Percentiles rank a stretch among this genome's conserved stretches.
phyloP scores from a whole-genome alignment of 2,888 invertebrate species.

The Phymatocera aterrima region DNA sequence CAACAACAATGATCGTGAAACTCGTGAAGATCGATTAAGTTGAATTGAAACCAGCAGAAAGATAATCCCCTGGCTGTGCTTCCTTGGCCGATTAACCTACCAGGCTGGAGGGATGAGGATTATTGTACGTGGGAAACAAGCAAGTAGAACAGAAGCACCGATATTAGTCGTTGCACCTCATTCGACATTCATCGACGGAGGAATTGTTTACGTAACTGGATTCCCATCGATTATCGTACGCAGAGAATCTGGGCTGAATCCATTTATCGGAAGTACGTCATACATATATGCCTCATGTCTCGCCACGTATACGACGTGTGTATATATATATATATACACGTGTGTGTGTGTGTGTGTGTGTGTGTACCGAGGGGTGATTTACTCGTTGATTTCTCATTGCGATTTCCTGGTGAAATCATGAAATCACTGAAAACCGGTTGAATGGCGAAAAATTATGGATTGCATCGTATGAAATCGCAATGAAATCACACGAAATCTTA shows the following conservation, averaged over 20 bases:
- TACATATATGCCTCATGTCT: no score
- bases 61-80: slow-evolving; percentile 81
- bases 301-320: not conserved
- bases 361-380: no score
- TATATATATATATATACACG: no score
- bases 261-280: slow-evolving; percentile 92
- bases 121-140: slow-evolving; percentile 86
- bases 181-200: slow-evolving; percentile 92
- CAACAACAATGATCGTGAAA: slow-evolving; percentile 3
- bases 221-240: slow-evolving; percentile 91
- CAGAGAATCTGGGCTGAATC: slow-evolving; percentile 86
- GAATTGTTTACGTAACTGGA: slow-evolving; percentile 88
- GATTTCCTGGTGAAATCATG: no score
- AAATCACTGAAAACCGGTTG: no score
- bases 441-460: no score
- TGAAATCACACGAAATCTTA: no score
- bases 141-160: slow-evolving; percentile 86
- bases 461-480: no score
- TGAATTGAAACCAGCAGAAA: slow-evolving; percentile 66
- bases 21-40: slow-evolving; percentile 9
- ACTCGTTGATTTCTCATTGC: no score
- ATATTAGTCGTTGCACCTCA: slow-evolving; percentile 93
- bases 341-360: no score
- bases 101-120: slow-evolving; percentile 88
- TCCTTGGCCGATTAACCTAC: slow-evolving; percentile 85